These are phyloP conservation scores for Drosophila funebris DNA, from an alignment of 1,140 invertebrate genomes.

Conservation along the genomic window DNA sequence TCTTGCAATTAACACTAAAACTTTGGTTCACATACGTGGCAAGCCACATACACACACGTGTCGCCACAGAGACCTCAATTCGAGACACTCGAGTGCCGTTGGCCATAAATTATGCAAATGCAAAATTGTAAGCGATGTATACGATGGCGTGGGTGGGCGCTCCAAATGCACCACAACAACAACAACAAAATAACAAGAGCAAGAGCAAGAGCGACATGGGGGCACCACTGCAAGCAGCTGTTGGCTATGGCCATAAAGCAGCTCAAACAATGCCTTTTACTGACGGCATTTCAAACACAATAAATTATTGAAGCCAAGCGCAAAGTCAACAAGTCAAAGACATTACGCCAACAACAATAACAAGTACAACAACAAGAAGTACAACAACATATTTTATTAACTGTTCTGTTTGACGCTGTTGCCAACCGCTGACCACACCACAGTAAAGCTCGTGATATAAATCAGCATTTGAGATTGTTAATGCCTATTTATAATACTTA, in stretches of 20 bases:
- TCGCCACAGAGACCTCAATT: constrained; percentile 21
- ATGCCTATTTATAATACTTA: constrained; percentile 47
- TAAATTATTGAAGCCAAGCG: constrained; percentile 76
- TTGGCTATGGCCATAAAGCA: constrained; percentile 67
- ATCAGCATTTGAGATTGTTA: constrained; percentile 63
- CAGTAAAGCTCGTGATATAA: constrained; percentile 63
- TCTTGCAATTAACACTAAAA: constrained; percentile 19
- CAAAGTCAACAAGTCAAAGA: constrained; percentile 76
- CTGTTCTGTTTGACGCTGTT: constrained; percentile 42
- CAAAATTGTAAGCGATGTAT: not conserved
- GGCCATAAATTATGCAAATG: constrained; percentile 57
- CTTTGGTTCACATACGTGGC: constrained; percentile 4
- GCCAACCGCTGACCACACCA: constrained; percentile 61
- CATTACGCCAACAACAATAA: constrained; percentile 43
- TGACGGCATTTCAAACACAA: constrained; percentile 69
- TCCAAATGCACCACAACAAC: constrained; percentile 31
- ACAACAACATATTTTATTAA: constrained; percentile 17
- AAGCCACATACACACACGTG: constrained; percentile 20
- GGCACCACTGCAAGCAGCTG: constrained; percentile 33
- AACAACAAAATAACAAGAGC: too few species aligned
- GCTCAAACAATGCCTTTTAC: constrained; percentile 69
- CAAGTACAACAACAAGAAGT: not conserved
- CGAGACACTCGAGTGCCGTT: constrained; percentile 9
- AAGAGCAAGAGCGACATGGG: too few species aligned
- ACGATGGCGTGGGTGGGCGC: constrained; percentile 43